These are phyloP conservation scores for Coilia nasus DNA, from an alignment of 2,797 vertebrate species.

Conservation along the genomic window DNA sequence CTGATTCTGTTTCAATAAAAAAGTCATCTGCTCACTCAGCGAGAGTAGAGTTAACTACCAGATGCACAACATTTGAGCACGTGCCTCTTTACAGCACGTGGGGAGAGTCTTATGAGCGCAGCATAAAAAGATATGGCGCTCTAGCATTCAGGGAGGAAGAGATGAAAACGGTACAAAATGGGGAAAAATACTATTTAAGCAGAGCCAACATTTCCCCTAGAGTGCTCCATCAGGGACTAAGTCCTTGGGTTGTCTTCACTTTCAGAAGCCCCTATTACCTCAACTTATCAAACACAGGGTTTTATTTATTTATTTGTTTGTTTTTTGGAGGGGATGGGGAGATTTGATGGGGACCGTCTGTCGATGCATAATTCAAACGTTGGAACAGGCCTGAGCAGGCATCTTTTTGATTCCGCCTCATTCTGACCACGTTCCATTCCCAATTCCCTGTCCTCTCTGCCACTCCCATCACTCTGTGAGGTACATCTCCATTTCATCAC, in stretches of 20 bases:
- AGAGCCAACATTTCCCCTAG: not conserved
- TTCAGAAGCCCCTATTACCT: not conserved
- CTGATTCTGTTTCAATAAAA: not conserved
- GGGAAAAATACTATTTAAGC: not conserved
- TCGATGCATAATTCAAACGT: constrained; percentile 1
- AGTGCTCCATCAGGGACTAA: not conserved
- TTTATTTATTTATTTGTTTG: not conserved
- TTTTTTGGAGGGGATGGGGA: not conserved
- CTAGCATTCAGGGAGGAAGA: not conserved
- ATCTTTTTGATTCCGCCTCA: not conserved
- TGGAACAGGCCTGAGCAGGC: not conserved
- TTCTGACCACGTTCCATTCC: not conserved
- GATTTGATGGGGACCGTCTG: not conserved
- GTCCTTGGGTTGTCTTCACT: constrained; percentile 2
- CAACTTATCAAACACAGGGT: not conserved
- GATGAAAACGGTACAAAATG: not conserved
- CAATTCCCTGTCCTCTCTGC: not conserved
- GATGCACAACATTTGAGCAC: not conserved
- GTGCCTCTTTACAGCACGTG: not conserved
- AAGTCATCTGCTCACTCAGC: not conserved
- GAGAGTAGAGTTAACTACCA: constrained; percentile 4
- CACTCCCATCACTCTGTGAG: not conserved
- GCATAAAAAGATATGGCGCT: not conserved
- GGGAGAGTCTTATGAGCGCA: not conserved
- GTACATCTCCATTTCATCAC: not conserved